Evolutionary conservation across 2,113 vertebrate species (phyloP).

Genomic region (Colius striatus): DNA sequence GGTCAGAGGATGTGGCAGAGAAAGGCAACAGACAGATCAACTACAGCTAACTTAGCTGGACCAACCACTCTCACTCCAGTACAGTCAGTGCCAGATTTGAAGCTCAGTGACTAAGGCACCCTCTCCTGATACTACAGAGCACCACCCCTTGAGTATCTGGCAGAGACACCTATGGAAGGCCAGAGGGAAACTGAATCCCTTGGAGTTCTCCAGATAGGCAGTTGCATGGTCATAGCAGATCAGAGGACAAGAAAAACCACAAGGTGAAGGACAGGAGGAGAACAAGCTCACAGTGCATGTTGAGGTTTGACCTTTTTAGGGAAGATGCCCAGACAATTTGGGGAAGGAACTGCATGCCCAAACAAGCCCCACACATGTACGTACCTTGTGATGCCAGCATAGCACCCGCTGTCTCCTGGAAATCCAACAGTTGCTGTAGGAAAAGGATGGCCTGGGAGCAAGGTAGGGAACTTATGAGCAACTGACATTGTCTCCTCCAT

Average conservation of each 20-base stretch:
- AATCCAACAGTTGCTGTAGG: slow-evolving; percentile 95
- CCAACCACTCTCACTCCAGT: neutral
- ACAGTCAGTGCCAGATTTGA: neutral
- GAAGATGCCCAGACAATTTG: neutral
- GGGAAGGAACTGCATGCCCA: neutral
- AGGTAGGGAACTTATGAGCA: neutral
- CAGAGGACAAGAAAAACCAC: neutral
- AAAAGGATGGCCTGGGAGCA: slow-evolving; percentile 91
- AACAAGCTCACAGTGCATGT: neutral
- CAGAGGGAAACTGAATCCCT: neutral
- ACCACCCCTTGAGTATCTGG: neutral
- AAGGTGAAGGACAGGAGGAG: slow-evolving; percentile 5
- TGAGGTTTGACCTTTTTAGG: slow-evolving; percentile 12
- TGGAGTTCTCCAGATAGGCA: slow-evolving; percentile 1
- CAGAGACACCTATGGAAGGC: neutral
- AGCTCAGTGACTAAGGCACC: neutral
- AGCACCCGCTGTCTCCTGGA: slow-evolving; percentile 95
- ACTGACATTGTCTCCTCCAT: neutral
- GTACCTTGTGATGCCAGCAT: slow-evolving; percentile 98
- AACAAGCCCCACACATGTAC: neutral
- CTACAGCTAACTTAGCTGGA: neutral
- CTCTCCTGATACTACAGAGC: neutral
- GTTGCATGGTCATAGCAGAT: neutral
- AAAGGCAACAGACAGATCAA: neutral
- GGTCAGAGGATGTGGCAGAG: neutral